phyloP scores from a whole-genome alignment of 1,140 invertebrate genomes.

The Mycetomoellerius zeteki region DNA sequence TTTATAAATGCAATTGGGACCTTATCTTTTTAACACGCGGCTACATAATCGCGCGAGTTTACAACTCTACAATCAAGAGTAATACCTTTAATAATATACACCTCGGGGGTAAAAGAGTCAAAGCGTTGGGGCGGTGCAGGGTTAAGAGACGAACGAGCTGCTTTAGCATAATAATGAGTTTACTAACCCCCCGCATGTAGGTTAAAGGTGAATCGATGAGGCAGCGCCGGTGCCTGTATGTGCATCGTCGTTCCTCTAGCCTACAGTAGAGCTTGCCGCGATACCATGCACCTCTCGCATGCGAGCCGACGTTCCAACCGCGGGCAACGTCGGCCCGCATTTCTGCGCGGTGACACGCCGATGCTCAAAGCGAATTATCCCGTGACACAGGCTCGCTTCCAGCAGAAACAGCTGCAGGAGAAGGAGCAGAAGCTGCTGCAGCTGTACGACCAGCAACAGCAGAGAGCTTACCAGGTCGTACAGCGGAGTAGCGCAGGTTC shows the following conservation, averaged over 20 bases:
- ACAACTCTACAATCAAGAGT: neutral
- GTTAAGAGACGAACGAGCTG: constrained; percentile 45
- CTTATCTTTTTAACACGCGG: neutral
- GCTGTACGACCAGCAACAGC: constrained; percentile 91
- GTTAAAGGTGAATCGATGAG: constrained; percentile 81
- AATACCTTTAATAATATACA: neutral
- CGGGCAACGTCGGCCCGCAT: constrained; percentile 54
- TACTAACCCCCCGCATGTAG: constrained; percentile 81
- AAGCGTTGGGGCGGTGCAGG: neutral
- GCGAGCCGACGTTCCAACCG: constrained; percentile 46
- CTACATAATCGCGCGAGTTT: neutral
- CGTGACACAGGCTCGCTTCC: constrained; percentile 89
- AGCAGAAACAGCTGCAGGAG: constrained; percentile 91
- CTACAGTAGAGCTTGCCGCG: constrained; percentile 47
- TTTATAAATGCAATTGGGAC: neutral
- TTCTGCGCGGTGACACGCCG: constrained; percentile 42
- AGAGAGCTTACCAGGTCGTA: constrained; percentile 89
- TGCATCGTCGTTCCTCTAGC: constrained; percentile 71
- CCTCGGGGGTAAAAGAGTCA: neutral
- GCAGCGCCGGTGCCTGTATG: constrained; percentile 68
- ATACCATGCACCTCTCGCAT: constrained; percentile 48
- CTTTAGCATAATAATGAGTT: constrained; percentile 75
- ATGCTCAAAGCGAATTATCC: constrained; percentile 52
- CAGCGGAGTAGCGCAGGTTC: constrained; percentile 88
- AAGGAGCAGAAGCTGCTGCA: constrained; percentile 91